phyloP scores from a whole-genome alignment of 2,113 vertebrate species.

The Lonchura striata region DNA sequence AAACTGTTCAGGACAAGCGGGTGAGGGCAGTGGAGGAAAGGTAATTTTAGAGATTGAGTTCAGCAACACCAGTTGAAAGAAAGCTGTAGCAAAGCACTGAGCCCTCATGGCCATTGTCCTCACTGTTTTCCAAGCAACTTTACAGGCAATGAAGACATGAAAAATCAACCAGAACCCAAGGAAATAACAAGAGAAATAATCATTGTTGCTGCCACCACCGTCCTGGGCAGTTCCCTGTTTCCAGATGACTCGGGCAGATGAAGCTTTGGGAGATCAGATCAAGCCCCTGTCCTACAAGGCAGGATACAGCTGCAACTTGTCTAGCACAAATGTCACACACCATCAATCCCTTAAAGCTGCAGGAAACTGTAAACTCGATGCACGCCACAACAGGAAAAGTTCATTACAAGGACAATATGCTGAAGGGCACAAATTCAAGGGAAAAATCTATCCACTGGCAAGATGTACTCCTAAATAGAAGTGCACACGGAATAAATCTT shows the following conservation, averaged over 20 bases:
- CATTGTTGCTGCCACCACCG: not conserved
- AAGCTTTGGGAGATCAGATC: not conserved
- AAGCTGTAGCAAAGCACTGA: not conserved
- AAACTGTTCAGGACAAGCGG: not conserved
- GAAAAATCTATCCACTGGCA: not conserved
- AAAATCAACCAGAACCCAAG: not conserved
- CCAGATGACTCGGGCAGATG: not conserved
- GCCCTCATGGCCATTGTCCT: not conserved
- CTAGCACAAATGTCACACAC: not conserved
- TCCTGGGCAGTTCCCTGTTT: not conserved
- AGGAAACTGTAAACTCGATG: not conserved
- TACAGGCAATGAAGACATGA: not conserved
- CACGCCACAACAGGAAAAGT: not conserved
- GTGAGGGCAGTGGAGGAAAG: not conserved
- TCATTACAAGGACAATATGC: not conserved
- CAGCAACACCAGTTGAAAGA: not conserved
- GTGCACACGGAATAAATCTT: accelerated
- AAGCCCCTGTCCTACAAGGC: not conserved
- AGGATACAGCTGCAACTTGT: not conserved
- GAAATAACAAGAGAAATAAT: not conserved
- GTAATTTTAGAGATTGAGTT: not conserved
- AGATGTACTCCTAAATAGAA: not conserved
- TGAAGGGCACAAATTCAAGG: not conserved
- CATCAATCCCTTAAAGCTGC: not conserved
- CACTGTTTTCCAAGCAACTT: not conserved